Evolutionary conservation across 2,888 invertebrate genomes (phyloP), one percentile per base, ranked within the genome.

Genomic region (Pelosia muscerda): DNA sequence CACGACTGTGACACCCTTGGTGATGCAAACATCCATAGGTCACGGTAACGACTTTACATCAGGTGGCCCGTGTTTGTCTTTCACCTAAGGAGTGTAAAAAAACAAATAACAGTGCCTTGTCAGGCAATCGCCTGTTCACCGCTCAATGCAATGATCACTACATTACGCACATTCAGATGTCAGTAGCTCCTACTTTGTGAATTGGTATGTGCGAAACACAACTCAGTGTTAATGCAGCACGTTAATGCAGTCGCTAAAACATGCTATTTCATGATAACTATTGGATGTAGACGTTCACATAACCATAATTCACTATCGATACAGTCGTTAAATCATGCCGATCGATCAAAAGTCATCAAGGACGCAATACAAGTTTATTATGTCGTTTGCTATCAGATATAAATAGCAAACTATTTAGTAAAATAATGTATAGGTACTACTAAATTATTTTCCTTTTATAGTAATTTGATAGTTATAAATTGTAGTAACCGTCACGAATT

Each of bases 381-480:
- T 42, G 5, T 19, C 42, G 15, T 38, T 42, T 8, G 1, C 19
- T 19, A 19, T 2, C 42, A 19, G 19, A 19, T 42, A 19, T 42
- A 42, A 19, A 19, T 42, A 42, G 38, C 38, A 38, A 19, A 42
- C 19, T 42, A 19, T n/a, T 49, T 38, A 38, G 38, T 15, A 38
- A 38, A 38, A 38, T 38, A 34, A 38, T 15, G 38, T 38, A 38
- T 15, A 38, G 38, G 38, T 38, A 15, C 15, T 49, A 49, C 49
- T 9, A 49, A 49, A 49, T 49, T n/a, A 49, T n/a, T 9, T 49
- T 49, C 49, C n/a, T 19, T 1, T 49, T 49, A 49, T n/a, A 49
- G n/a, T 49, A 49, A 49, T 49, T 49, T 49, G 49, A 19, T 19
- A 49, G 49, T 49, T 49, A 49, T 49, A 49, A 49, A 49, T 49